These are phyloP conservation scores for Stenotaenia linearis DNA, from an alignment of 2,888 invertebrate species.

Conservation along the genomic window DNA sequence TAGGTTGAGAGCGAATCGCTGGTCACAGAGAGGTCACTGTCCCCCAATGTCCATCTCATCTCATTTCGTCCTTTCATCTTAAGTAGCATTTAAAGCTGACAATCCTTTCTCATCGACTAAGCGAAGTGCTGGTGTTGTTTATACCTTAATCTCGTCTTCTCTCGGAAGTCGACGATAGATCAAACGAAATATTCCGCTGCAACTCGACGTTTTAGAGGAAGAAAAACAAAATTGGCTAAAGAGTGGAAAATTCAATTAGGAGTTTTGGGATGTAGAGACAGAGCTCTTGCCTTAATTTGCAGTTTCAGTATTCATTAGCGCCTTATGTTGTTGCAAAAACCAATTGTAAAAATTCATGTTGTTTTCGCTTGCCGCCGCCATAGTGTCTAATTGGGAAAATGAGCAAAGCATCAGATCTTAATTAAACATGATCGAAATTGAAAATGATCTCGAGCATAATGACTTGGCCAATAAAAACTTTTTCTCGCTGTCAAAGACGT, in stretches of 20 bases:
- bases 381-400: neutral
- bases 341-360: conserved; percentile 20
- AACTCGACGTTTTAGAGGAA: neutral
- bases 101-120: neutral
- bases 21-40: neutral
- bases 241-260: neutral
- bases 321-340: conserved; percentile 16
- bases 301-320: conserved; percentile 21
- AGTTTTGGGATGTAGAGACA: neutral
- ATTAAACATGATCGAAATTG: conserved; percentile 26
- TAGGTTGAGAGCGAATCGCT: neutral
- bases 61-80: conserved; percentile 7
- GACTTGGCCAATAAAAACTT: conserved; percentile 1
- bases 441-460: conserved; percentile 16
- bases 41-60: conserved; percentile 19
- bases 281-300: conserved; percentile 15
- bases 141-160: neutral
- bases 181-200: neutral
- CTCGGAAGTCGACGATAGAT: neutral
- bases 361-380: neutral
- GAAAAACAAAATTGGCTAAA: neutral
- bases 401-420: conserved; percentile 17
- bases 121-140: neutral
- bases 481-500: conserved; percentile 1
- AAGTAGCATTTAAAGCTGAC: conserved; percentile 26